Conservation (phyloP, 2,113 vertebrate species). For the Coptodon bakossiorum region DNA sequence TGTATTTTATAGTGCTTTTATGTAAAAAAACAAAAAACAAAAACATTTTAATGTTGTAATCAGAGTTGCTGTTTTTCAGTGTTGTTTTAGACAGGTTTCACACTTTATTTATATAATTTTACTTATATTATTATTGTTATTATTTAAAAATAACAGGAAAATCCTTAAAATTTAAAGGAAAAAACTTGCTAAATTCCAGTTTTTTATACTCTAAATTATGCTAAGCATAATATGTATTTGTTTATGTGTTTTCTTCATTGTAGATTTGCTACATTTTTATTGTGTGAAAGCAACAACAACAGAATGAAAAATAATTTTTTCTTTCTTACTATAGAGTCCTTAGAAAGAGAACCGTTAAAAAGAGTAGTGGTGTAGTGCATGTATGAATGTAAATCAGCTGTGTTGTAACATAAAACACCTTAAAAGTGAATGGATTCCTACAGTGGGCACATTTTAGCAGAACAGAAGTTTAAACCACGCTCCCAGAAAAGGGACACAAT, state of each 20-base stretch:
- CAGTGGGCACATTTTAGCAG: neutral
- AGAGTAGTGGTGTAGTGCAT: neutral
- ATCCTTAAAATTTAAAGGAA: accelerated
- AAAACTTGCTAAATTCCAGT: neutral
- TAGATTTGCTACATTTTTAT: neutral
- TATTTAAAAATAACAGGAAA: neutral
- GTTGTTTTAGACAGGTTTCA: neutral
- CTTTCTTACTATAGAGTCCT: neutral
- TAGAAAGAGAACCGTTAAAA: neutral
- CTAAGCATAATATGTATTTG: neutral
- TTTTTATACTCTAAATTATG: neutral
- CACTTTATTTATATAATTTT: neutral
- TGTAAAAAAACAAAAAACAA: neutral
- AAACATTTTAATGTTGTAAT: neutral
- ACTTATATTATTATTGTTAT: neutral
- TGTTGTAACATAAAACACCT: neutral
- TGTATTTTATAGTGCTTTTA: neutral
- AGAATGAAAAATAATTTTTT: accelerated
- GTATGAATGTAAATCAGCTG: neutral
- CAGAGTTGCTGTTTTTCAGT: neutral
- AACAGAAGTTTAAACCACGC: neutral
- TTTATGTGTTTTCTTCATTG: neutral
- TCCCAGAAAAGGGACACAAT: neutral
- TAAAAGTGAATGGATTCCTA: neutral
- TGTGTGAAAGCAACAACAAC: neutral